phyloP scores from a whole-genome alignment of 2,888 invertebrate genomes.

The Drosophila cognata region DNA sequence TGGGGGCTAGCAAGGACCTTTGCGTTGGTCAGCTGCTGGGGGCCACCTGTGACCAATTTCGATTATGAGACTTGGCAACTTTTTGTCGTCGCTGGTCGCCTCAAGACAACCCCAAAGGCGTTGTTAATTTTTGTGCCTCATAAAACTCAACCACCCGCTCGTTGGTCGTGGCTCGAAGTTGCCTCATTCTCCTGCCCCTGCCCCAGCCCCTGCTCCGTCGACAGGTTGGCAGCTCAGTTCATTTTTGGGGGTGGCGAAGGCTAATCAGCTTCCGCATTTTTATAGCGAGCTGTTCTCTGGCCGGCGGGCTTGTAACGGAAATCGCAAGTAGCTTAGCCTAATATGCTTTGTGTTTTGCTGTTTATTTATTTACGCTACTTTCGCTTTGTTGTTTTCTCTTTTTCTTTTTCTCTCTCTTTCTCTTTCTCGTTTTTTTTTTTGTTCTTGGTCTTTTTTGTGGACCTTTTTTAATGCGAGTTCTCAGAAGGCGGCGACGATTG shows the following conservation, averaged over 20 bases:
- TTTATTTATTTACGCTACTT: slow-evolving; percentile 76
- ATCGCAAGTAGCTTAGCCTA: slow-evolving; percentile 80
- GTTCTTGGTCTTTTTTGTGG: not conserved
- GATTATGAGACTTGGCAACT: slow-evolving; percentile 77
- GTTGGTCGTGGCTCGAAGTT: slow-evolving; percentile 2
- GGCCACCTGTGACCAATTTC: slow-evolving; percentile 82
- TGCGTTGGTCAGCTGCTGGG: slow-evolving; percentile 59
- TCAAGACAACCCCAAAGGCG: slow-evolving; percentile 71
- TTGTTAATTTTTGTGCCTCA: slow-evolving; percentile 78
- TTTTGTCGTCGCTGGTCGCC: slow-evolving; percentile 41
- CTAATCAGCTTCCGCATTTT: slow-evolving; percentile 78
- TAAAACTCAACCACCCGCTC: slow-evolving; percentile 70
- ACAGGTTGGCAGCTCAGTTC: slow-evolving; percentile 38
- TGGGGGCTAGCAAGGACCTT: not conserved
- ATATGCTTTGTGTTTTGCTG: slow-evolving; percentile 77
- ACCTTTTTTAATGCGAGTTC: slow-evolving; percentile 51
- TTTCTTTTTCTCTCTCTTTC: slow-evolving; percentile 7
- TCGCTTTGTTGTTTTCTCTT: slow-evolving; percentile 47
- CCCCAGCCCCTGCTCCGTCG: not conserved
- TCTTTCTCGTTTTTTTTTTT: not conserved
- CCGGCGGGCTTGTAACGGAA: slow-evolving; percentile 71
- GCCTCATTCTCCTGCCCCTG: not conserved
- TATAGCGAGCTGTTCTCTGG: slow-evolving; percentile 53
- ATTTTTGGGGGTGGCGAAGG: slow-evolving; percentile 43
- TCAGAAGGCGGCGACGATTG: slow-evolving; percentile 48